These are phyloP conservation scores for Campaea margaritaria DNA, from an alignment of 2,888 invertebrate genomes.

Conservation along the genomic window DNA sequence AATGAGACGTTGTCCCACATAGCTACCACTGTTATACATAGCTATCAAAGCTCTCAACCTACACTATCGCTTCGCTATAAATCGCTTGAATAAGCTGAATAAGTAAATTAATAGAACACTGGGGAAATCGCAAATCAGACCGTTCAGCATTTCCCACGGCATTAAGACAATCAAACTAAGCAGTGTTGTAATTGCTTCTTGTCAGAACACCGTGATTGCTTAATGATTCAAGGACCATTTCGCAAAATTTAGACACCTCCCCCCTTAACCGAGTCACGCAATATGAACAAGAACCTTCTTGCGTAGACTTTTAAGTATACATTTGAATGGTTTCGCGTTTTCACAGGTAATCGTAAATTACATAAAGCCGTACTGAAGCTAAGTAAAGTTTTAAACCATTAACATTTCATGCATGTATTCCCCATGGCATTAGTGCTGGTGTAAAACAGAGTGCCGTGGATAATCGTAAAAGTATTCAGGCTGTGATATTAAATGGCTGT, in stretches of 20 bases:
- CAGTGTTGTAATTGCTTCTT: slow-evolving; percentile 41
- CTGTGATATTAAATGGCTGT: slow-evolving; percentile 40
- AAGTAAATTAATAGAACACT: slow-evolving; percentile 2
- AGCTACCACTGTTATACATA: no score
- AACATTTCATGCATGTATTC: no score
- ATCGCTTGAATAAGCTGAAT: not conserved
- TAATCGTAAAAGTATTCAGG: not conserved
- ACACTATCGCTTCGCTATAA: no score
- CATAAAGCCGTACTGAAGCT: no score
- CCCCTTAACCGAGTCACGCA: not conserved
- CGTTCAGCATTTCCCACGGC: slow-evolving; percentile 29
- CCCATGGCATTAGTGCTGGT: no score
- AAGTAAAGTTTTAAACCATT: no score
- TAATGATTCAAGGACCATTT: slow-evolving; percentile 40
- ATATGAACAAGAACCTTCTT: slow-evolving; percentile 3
- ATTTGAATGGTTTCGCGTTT: not conserved
- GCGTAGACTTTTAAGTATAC: not conserved
- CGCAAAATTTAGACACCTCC: slow-evolving; percentile 24
- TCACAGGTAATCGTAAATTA: not conserved
- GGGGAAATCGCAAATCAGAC: slow-evolving; percentile 36
- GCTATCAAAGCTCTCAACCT: no score
- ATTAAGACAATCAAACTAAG: slow-evolving; percentile 43
- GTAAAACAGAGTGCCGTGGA: slow-evolving; percentile 21
- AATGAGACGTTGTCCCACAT: no score
- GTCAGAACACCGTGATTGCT: slow-evolving; percentile 41